Evolutionary conservation across 92 coral and sea anemone genomes (phyloP).

Genomic region (Phenganax subtilis): DNA sequence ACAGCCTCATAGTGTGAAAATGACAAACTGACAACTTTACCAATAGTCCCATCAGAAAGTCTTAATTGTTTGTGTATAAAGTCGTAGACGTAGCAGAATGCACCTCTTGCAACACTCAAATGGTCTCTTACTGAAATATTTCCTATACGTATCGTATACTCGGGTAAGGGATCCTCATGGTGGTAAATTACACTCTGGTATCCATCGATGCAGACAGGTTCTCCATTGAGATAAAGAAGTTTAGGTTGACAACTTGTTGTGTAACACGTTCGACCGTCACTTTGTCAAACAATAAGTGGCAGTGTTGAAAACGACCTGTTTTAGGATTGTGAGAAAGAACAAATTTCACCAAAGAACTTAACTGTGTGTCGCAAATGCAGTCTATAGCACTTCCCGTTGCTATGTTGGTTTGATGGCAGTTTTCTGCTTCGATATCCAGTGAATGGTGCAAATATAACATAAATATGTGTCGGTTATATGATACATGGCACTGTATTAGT

Average conservation of each 20-base stretch:
- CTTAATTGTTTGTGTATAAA: slow-evolving; percentile 17
- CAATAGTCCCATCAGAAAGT: slow-evolving; percentile 22
- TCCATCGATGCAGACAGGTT: slow-evolving; percentile 24
- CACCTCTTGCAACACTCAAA: slow-evolving; percentile 38
- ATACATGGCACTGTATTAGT: slow-evolving; percentile 28
- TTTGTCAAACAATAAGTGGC: slow-evolving; percentile 28
- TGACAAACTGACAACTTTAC: slow-evolving; percentile 12
- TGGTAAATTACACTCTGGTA: slow-evolving; percentile 27
- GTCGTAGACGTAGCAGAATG: slow-evolving; percentile 10
- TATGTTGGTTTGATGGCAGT: slow-evolving; percentile 22
- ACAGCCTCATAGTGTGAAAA: slow-evolving; percentile 20
- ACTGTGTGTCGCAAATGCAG: slow-evolving; percentile 24
- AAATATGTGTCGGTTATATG: slow-evolving; percentile 15
- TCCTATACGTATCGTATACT: slow-evolving; percentile 13
- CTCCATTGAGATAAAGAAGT: slow-evolving; percentile 20
- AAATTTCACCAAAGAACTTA: slow-evolving; percentile 14
- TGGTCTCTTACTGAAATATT: slow-evolving; percentile 19
- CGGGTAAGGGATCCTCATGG: slow-evolving; percentile 21
- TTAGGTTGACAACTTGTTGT: slow-evolving; percentile 23
- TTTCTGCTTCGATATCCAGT: slow-evolving; percentile 17
- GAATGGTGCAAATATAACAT: slow-evolving; percentile 26
- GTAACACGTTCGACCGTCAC: slow-evolving; percentile 33
- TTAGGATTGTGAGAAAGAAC: slow-evolving; percentile 18
- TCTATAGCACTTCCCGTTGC: slow-evolving; percentile 30
- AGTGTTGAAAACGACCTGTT: slow-evolving; percentile 28